Evolutionary conservation across 2,797 vertebrate species (phyloP).

Genomic region (Schizopygopsis malacanthus): DNA sequence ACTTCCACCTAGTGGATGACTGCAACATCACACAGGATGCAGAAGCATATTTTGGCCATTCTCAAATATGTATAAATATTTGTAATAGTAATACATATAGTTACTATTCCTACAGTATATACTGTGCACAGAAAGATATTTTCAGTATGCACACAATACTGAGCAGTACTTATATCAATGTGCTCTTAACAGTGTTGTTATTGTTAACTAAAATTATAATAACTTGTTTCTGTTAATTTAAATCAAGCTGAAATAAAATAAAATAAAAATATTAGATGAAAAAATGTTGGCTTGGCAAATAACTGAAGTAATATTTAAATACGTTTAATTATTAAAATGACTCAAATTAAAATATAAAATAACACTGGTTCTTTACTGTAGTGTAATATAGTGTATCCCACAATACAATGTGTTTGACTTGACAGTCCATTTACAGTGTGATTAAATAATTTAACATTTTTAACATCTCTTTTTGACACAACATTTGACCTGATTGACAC

Average conservation of each 20-base stretch:
- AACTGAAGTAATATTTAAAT: no score
- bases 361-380: neutral
- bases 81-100: neutral
- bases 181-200: no score
- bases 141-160: neutral
- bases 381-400: neutral
- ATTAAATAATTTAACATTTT: neutral
- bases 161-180: neutral
- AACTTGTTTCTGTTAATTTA: no score
- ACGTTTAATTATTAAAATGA: no score
- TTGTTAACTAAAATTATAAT: no score
- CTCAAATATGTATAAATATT: neutral
- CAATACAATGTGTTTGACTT: neutral
- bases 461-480: neutral
- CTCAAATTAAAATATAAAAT: no score
- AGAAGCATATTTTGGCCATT: neutral
- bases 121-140: neutral
- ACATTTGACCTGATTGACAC: neutral
- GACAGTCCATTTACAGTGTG: neutral
- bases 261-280: no score
- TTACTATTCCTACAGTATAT: neutral
- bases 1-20: constrained; percentile 23
- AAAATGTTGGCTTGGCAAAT: no score
- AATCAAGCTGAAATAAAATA: no score
- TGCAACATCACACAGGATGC: neutral